Evolutionary conservation across 1,140 invertebrate species (phyloP), one percentile per base, ranked within the genome.

Genomic region (Drosophila dunni): DNA sequence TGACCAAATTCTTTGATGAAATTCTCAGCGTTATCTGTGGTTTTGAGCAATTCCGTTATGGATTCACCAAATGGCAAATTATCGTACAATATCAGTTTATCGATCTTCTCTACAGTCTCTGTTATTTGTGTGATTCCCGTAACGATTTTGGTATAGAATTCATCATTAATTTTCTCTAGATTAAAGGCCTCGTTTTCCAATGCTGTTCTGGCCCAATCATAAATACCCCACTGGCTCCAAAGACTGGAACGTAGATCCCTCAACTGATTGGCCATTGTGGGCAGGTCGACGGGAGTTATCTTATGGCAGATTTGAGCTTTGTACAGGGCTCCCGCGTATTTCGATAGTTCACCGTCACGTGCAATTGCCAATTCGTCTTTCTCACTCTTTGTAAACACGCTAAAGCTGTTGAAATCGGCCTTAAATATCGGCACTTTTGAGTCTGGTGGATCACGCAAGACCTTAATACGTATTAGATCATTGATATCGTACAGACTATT

Each of bases 51-150:
- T 20, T 93, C 91, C 3, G 93, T 82, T 69, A 97, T 95, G n/a
- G 96, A 96, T 13, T 95, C 94, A 57, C 94, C 91, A 81, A 97
- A 95, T 62, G 96, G 94, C 89, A 95, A 95, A 85, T 97, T 96
- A 67, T 95, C 95, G 48, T 83, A 92, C 29, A 79, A 51, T n/a
- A 97, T 93, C 42, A 94, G 94, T 62, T 96, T 94, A 76, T 96
- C 94, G 3, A 96, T 93, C 40, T 93, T 91, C 7, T 33, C 29
- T 11, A 62, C 61, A 29, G 36, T 42, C 8, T 17, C 48, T 1
- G 48, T 40, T 40, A 63, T 29, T 29, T 56, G 9, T 1, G 13
- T 24, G 9, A 56, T 40, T 9, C 53, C 17, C 0, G 17, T 45
- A 3, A 92, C 85, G 6, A 94, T 93, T 7, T 94, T 94, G 13